A percentile compares a stretch with the other conserved stretches of the same genome.
These are phyloP conservation scores for Limnephilus auricula DNA, from an alignment of 2,888 invertebrate genomes.

Conservation along the genomic window DNA sequence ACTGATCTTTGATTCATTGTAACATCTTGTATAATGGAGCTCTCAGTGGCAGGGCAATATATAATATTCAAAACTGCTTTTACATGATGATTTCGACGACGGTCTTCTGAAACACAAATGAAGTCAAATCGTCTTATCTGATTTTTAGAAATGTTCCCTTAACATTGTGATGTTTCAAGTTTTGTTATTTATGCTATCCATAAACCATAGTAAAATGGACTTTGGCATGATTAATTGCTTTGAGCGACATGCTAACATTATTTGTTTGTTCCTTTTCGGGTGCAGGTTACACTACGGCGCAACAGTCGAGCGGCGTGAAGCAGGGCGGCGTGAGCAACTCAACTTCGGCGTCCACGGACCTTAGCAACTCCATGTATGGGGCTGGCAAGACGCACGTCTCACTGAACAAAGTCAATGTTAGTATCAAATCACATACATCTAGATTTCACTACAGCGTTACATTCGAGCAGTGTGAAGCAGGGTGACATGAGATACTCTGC, in stretches of 20 bases:
- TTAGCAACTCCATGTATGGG: slow-evolving; percentile 88
- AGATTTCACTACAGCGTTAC: too few species aligned
- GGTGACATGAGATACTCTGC: not conserved
- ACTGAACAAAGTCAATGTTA: slow-evolving; percentile 93
- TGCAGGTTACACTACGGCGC: slow-evolving; percentile 70
- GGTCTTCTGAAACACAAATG: not conserved
- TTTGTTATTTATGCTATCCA: too few species aligned
- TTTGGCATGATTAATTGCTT: not conserved
- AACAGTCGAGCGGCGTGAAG: slow-evolving; percentile 66
- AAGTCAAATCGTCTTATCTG: not conserved
- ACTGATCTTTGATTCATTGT: too few species aligned
- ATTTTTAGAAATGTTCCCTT: not conserved
- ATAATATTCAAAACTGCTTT: not conserved
- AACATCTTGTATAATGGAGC: not conserved
- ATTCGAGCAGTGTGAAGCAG: not conserved
- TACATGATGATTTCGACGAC: not conserved
- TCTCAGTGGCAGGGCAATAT: not conserved
- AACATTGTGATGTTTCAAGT: not conserved
- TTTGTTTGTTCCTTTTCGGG: not conserved
- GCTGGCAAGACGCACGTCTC: slow-evolving; percentile 89
- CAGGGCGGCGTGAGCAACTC: slow-evolving; percentile 69
- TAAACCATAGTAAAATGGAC: too few species aligned
- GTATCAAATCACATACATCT: slow-evolving; percentile 71
- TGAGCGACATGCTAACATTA: not conserved
- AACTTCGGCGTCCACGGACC: slow-evolving; percentile 81